Evolutionary conservation across 1,140 invertebrate genomes (phyloP).

Genomic region (Drosophila murphyi): DNA sequence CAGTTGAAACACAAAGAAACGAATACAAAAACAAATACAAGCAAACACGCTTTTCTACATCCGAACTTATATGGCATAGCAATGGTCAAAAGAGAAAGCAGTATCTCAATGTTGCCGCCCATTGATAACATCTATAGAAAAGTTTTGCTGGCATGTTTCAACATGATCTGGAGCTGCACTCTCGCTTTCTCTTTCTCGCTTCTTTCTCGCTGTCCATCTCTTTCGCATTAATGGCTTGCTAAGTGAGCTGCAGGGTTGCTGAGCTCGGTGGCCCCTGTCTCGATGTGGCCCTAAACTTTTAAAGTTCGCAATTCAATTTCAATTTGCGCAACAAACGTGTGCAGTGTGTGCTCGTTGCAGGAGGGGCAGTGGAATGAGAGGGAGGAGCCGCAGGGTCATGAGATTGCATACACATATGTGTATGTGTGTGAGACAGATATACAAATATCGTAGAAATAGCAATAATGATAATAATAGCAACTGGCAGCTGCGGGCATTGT

Average conservation of each 20-base stretch:
- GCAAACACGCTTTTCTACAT: neutral
- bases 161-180: conserved; percentile 29
- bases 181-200: neutral
- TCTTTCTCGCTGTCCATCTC: neutral
- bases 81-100: conserved; percentile 21
- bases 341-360: conserved; percentile 2
- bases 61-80: neutral
- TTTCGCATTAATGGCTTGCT: conserved; percentile 23
- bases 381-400: conserved; percentile 7
- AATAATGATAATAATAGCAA: conserved; percentile 46
- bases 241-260: conserved; percentile 45
- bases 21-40: conserved; percentile 6
- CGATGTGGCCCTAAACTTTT: conserved; percentile 74
- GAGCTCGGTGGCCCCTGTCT: conserved; percentile 33
- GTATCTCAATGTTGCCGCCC: conserved; percentile 12
- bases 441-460: conserved; percentile 56
- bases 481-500: conserved; percentile 9
- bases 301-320: conserved; percentile 81
- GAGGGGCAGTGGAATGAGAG: neutral
- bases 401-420: conserved; percentile 37
- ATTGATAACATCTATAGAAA: conserved; percentile 39
- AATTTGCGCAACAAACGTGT: conserved; percentile 63
- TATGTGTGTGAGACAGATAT: conserved; percentile 17
- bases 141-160: conserved; percentile 48
- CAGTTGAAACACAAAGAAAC: conserved; percentile 55